Base-by-base conservation (phyloP, 2,888 invertebrate species). In the Pyralis farinalis region DNA sequence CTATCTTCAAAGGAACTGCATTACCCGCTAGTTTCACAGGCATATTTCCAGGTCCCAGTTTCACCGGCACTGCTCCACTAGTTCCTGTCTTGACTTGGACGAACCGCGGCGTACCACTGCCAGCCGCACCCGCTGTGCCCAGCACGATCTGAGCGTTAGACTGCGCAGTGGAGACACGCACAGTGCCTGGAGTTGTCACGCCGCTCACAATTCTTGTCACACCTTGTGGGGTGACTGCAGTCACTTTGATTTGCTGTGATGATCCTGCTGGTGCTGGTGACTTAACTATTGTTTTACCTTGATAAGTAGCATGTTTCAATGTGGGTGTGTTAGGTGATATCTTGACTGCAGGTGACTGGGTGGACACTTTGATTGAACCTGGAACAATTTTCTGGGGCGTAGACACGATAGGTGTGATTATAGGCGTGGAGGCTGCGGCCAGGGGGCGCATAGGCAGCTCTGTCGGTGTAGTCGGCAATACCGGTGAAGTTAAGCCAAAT, bases 181-280 rank as follows among this genome's bases (percentile, higher is more conserved):
- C 81, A 0, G 72, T 73, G 35, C 68, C 69, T 0, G 83, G 76
- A 1, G 85, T 81, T 1, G 66, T 68, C 1, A 77, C 84, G 6
- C 79, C 81, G 37, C 86, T 85, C 10, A 88, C 82, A 42, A 88
- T 86, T 31, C 87, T 68, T 8, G 87, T 85, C 12, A 86, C 73
- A 3, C 86, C 86, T 43, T 82, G 82, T 1, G 83, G 84, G 8
- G 85, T 82, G 32, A 85, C 83, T 0, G 85, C 63, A 0, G 85
- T 82, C 6, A 88, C 78, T 55, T 88, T 88, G 37, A 87, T 80
- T 58, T 82, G 83, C 42, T 85, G 87, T 7, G 83, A 68, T 41
- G 85, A 69, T 34, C 78, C 77, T 27, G 80, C 30, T 8, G 37
- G 12, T 11, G 39, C 65, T 52, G 84, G 64, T 43, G 81, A 62